Conservation (phyloP, 2,888 invertebrate genomes). For the Mesorhabditis belari region DNA sequence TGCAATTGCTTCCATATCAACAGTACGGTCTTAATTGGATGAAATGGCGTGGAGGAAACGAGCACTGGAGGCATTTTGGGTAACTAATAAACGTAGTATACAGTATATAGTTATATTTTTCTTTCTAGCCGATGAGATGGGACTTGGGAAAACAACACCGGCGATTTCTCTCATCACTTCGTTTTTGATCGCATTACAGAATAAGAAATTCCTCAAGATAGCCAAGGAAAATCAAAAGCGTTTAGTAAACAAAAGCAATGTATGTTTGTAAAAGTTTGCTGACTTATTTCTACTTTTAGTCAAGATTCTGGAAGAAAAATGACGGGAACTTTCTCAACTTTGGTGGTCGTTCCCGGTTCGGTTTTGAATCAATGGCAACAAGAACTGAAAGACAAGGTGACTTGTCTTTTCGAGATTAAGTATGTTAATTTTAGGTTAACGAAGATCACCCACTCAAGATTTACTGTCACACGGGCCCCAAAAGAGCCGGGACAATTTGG, state of each 20-base stretch:
- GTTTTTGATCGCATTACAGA: conserved; percentile 44
- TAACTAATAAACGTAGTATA: conserved; percentile 53
- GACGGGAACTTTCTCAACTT: conserved; percentile 47
- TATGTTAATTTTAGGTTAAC: neutral
- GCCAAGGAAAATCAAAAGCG: conserved; percentile 18
- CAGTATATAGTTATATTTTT: neutral
- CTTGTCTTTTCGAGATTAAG: neutral
- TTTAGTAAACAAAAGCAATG: too few species aligned
- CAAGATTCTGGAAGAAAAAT: neutral
- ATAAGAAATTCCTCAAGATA: conserved; percentile 15
- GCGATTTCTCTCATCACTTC: conserved; percentile 57
- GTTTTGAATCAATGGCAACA: conserved; percentile 80
- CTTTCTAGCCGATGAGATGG: conserved; percentile 58
- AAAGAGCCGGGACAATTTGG: neutral
- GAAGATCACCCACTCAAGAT: neutral
- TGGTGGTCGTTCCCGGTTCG: conserved; percentile 88
- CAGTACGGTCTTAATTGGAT: conserved; percentile 76
- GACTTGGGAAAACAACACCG: conserved; percentile 59
- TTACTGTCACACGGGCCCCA: neutral
- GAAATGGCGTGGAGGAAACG: conserved; percentile 77
- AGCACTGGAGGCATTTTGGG: conserved; percentile 82
- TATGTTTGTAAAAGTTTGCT: too few species aligned
- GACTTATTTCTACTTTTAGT: too few species aligned
- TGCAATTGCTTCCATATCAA: conserved; percentile 47
- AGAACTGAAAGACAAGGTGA: conserved; percentile 61